Evolutionary conservation across 1,140 invertebrate genomes (phyloP).

Genomic region (Artemia franciscana): DNA sequence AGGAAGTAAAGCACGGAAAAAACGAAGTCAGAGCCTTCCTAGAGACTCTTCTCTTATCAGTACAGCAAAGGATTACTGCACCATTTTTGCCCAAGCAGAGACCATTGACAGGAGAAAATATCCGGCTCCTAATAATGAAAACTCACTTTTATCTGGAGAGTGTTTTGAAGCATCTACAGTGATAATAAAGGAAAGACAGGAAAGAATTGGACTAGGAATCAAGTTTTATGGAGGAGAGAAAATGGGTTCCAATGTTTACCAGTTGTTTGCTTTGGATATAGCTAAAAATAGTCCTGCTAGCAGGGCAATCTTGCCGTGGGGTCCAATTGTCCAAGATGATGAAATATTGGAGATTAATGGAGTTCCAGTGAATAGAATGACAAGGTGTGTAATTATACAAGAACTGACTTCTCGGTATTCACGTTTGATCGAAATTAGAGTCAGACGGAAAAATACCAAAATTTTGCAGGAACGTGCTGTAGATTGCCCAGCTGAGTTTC

Average conservation of each 20-base stretch:
- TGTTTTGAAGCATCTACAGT: not conserved
- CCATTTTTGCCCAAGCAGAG: not conserved
- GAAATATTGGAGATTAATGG: conserved; percentile 67
- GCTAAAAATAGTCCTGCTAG: conserved; percentile 66
- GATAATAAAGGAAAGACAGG: conserved; percentile 16
- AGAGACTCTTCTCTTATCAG: not conserved
- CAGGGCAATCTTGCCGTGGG: conserved; percentile 50
- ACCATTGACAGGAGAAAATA: not conserved
- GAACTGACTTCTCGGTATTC: conserved; percentile 2
- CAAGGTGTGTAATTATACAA: conserved; percentile 36
- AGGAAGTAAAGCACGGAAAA: no score
- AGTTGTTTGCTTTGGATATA: conserved; percentile 67
- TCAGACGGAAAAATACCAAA: no score
- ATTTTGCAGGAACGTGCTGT: not conserved
- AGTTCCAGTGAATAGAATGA: conserved; percentile 44
- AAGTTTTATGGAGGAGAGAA: conserved; percentile 66
- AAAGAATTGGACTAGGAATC: conserved; percentile 64
- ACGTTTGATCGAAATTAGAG: not conserved
- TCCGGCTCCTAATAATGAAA: not conserved
- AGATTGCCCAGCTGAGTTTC: not conserved
- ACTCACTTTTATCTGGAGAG: not conserved
- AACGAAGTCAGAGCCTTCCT: not conserved
- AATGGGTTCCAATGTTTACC: conserved; percentile 31
- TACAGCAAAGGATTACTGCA: not conserved
- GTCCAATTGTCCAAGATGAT: conserved; percentile 49